Conservation (phyloP, 2,797 vertebrate species). For the Cyprinodon diabolis region DNA sequence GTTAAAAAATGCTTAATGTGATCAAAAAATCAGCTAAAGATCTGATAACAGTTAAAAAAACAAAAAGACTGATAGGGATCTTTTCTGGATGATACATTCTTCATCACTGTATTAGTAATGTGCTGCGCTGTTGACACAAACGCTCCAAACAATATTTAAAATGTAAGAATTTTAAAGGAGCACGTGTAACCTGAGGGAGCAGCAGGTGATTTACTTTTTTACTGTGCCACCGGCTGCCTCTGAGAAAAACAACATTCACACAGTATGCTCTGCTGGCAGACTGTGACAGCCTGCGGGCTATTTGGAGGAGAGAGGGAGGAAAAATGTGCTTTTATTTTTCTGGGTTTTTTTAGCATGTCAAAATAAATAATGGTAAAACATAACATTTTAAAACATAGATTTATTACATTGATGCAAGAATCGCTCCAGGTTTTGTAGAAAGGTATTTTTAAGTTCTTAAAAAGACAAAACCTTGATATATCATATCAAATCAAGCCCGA, state of each 20-base stretch:
- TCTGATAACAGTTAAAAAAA: too few relatives aligned
- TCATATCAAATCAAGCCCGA: background rate
- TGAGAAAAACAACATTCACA: conserved; percentile 5
- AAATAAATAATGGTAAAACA: conserved; percentile 1
- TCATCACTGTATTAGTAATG: background rate
- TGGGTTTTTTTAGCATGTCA: background rate
- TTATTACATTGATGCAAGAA: background rate
- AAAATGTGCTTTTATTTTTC: conserved; percentile 3
- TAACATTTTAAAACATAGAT: background rate
- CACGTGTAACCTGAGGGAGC: conserved; percentile 2
- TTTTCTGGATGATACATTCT: background rate
- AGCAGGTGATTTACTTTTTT: conserved; percentile 8
- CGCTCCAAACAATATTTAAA: conserved; percentile 6
- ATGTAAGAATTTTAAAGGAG: background rate
- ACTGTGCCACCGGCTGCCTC: conserved; percentile 6
- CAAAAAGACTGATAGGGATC: background rate
- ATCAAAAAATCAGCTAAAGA: background rate
- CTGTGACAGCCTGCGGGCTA: conserved; percentile 10
- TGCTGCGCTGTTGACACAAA: background rate
- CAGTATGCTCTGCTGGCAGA: conserved; percentile 7
- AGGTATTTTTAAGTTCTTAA: background rate
- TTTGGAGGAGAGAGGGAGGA: background rate
- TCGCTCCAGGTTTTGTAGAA: background rate
- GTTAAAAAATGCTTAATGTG: background rate
- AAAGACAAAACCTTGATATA: background rate